Base-by-base conservation (phyloP, 2,888 invertebrate species). In the Hesperia comma region DNA sequence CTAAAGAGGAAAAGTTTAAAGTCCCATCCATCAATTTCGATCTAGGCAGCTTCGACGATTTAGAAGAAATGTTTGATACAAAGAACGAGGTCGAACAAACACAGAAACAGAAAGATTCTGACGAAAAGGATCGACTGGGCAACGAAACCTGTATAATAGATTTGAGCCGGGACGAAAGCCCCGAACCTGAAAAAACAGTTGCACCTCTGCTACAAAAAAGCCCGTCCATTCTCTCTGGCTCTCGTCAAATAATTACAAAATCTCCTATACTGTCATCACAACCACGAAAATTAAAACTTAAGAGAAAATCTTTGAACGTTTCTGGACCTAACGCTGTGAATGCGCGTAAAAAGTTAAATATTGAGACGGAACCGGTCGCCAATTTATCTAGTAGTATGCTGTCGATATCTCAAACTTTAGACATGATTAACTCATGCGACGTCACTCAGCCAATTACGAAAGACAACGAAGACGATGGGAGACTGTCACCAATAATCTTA, bases 11-110 rank as follows among this genome's bases (percentile, higher is more conserved):
- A 41, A 72, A 76, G 67, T 75, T 79, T 1, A 49, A 14, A 79
- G 81, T 68, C 76, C 84, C 71, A 86, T 87, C 76, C 17, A 54
- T 53, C 33, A 60, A 60, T 21, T 87, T 94, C 41, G 92, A 93
- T 62, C 79, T 93, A 51, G 85, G 89, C 58, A 89, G 87, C 70
- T 88, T 94, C 68, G 86, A 93, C 46, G 93, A 93, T 68, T 91
- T 93, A 77, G 91, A 82, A 32, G 86, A 87, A 74, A 84, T 82
- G 37, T 82, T 86, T 67, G 84, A 87, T 19, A 80, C 78, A 55
- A 70, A 71, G 33, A 70, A 76, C 43, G 10, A 40, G n/a, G 14
- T 32, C 17, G 12, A 14, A 26, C 26, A n/a, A 12, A 40, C 15
- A 32, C 4, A 15, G 1, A 8, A 15, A 40, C 37, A 0, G 17